A percentile compares a stretch with the other conserved stretches of the same genome.
These are phyloP conservation scores for Aurelia sp. DNA, from an alignment of 30 jellyfish, hydroid and myxozoan species.

Conservation along the genomic window DNA sequence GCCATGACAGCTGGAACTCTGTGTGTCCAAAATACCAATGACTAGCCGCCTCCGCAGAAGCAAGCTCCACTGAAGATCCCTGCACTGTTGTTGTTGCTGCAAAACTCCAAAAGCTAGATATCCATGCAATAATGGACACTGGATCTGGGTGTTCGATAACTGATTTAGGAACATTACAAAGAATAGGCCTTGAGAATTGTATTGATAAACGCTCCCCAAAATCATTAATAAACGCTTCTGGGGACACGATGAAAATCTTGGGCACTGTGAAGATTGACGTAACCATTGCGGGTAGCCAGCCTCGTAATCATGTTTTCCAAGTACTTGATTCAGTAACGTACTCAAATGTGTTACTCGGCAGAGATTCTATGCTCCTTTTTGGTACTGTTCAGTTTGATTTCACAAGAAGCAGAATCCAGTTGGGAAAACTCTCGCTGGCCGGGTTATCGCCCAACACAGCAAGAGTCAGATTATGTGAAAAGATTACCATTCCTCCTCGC, in stretches of 20 bases:
- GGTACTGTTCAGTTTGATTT: no score
- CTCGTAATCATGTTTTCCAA: neutral
- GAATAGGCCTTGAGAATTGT: slow-evolving; percentile 29
- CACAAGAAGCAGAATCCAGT: neutral
- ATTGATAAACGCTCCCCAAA: slow-evolving; percentile 28
- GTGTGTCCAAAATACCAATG: slow-evolving; percentile 69
- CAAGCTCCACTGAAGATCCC: no score
- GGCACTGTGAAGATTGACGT: slow-evolving; percentile 35
- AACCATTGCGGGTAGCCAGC: slow-evolving; percentile 30
- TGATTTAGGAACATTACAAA: slow-evolving; percentile 58
- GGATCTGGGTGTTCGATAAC: slow-evolving; percentile 54
- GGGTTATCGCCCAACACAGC: slow-evolving; percentile 36
- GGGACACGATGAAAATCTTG: slow-evolving; percentile 50
- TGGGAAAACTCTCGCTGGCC: slow-evolving; percentile 1
- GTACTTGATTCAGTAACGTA: slow-evolving; percentile 16
- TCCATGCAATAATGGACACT: slow-evolving; percentile 57
- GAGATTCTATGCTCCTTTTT: slow-evolving; percentile 5
- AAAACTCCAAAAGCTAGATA: slow-evolving; percentile 16
- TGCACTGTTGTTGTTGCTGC: no score
- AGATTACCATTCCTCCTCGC: slow-evolving; percentile 50
- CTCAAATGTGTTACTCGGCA: slow-evolving; percentile 35
- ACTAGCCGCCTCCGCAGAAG: slow-evolving; percentile 51
- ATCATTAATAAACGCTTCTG: slow-evolving; percentile 65
- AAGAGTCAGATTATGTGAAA: slow-evolving; percentile 32
- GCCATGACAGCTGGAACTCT: slow-evolving; percentile 61